A percentile compares a stretch with the other conserved stretches of the same genome.
phyloP scores from a whole-genome alignment of 1,140 invertebrate species.

The Danaus plexippus region DNA sequence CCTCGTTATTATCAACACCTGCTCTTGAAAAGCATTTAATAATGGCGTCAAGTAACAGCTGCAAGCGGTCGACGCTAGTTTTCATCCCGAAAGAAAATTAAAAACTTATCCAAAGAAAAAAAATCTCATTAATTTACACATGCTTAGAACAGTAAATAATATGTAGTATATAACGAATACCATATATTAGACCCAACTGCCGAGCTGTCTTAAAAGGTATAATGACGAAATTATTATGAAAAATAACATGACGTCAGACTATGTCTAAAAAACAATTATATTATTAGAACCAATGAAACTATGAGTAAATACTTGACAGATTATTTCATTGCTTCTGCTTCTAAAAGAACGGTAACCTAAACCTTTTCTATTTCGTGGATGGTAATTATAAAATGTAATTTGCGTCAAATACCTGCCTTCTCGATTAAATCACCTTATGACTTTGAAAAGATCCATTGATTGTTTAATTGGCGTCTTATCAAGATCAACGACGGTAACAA shows the following conservation, averaged over 20 bases:
- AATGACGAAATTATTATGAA: too few species aligned
- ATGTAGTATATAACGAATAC: too few species aligned
- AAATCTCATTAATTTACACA: slow-evolving; percentile 1
- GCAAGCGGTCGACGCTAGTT: slow-evolving; percentile 23
- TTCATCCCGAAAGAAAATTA: slow-evolving; percentile 18
- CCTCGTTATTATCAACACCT: slow-evolving; percentile 68
- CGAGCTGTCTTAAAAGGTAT: too few species aligned
- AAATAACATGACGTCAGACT: too few species aligned
- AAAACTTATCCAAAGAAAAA: slow-evolving; percentile 14
- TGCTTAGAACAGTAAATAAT: too few species aligned
- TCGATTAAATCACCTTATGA: slow-evolving; percentile 18
- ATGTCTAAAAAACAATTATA: too few species aligned
- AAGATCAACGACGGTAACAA: slow-evolving; percentile 16
- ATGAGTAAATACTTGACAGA: too few species aligned
- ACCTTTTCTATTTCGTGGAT: slow-evolving; percentile 24
- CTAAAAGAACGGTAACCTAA: slow-evolving; percentile 21
- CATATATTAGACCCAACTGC: too few species aligned
- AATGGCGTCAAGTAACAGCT: slow-evolving; percentile 63
- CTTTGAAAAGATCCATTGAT: slow-evolving; percentile 17
- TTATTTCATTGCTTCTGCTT: neutral
- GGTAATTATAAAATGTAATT: slow-evolving; percentile 28
- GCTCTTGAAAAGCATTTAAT: slow-evolving; percentile 67
- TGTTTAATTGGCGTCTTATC: slow-evolving; percentile 26
- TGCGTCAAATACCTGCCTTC: slow-evolving; percentile 24
- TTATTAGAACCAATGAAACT: too few species aligned